Conservation (phyloP, 2,888 invertebrate species). For the Oxycera nigricornis region DNA sequence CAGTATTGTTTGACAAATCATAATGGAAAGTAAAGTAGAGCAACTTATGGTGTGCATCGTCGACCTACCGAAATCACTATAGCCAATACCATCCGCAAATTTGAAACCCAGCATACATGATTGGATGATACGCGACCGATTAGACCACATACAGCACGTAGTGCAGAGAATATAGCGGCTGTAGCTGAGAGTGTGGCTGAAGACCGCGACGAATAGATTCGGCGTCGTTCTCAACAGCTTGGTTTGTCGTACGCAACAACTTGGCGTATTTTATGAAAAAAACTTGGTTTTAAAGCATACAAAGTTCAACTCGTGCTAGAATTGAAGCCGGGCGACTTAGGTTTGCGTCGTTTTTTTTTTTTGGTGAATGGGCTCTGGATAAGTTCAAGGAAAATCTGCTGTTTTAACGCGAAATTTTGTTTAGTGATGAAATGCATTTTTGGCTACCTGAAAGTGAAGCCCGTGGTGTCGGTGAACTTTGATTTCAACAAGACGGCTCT, state of each 20-base stretch:
- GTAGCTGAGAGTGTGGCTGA: conserved; percentile 46
- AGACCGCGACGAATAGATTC: conserved; percentile 47
- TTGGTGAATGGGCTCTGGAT: neutral
- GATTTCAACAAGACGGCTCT: no score
- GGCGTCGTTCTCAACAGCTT: conserved; percentile 47
- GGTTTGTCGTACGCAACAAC: conserved; percentile 44
- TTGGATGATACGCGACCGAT: conserved; percentile 50
- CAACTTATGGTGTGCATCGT: neutral
- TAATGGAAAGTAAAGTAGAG: no score
- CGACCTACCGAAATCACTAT: no score
- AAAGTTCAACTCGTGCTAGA: conserved; percentile 22
- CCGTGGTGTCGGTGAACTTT: no score
- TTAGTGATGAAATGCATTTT: no score
- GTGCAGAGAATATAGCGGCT: conserved; percentile 51
- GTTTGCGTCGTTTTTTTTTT: conserved; percentile 11
- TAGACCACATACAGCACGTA: conserved; percentile 49
- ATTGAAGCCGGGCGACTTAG: conserved; percentile 14
- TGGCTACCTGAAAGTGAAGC: no score
- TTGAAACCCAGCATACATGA: conserved; percentile 46
- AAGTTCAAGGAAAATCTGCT: neutral
- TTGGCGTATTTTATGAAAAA: conserved; percentile 27
- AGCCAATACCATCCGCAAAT: neutral
- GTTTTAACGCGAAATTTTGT: neutral
- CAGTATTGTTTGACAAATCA: no score
- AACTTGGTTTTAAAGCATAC: conserved; percentile 27